Conservation (phyloP, 2,113 vertebrate genomes). For the Grammomys surdaster region DNA sequence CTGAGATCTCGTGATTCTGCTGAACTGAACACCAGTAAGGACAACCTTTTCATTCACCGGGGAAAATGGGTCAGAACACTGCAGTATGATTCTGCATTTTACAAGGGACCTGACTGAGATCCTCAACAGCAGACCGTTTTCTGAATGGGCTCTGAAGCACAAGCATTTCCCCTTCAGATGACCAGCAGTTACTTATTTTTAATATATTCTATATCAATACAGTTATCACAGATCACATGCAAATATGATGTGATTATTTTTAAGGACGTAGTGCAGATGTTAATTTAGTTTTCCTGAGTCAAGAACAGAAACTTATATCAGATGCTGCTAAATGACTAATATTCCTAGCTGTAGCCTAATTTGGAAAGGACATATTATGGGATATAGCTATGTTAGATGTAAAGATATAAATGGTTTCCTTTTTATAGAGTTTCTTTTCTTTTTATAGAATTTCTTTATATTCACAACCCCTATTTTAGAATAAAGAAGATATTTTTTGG, state of each 20-base stretch:
- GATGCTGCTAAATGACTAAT: constrained; percentile 68
- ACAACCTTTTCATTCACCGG: constrained; percentile 67
- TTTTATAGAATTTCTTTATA: constrained; percentile 67
- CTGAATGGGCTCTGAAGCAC: constrained; percentile 17
- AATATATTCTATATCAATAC: constrained; percentile 54
- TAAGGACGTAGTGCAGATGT: constrained; percentile 56
- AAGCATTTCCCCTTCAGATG: constrained; percentile 52
- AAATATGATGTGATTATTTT: constrained; percentile 55
- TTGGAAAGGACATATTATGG: constrained; percentile 70
- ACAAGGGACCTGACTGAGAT: constrained; percentile 58
- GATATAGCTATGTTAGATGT: constrained; percentile 65
- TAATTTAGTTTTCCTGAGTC: constrained; percentile 58
- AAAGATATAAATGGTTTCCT: constrained; percentile 62
- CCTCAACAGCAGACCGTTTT: constrained; percentile 42
- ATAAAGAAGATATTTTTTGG: constrained; percentile 39
- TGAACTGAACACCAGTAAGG: constrained; percentile 69
- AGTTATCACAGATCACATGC: constrained; percentile 23
- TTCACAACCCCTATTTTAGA: constrained; percentile 33
- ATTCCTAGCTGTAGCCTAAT: constrained; percentile 60
- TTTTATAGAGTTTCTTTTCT: constrained; percentile 69
- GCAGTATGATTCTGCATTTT: constrained; percentile 81
- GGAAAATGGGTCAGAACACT: constrained; percentile 78
- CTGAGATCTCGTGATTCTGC: constrained; percentile 36
- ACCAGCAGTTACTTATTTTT: constrained; percentile 17
- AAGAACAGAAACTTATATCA: constrained; percentile 57